Conservation (phyloP, 2,888 invertebrate genomes). For the Meta bourneti region DNA sequence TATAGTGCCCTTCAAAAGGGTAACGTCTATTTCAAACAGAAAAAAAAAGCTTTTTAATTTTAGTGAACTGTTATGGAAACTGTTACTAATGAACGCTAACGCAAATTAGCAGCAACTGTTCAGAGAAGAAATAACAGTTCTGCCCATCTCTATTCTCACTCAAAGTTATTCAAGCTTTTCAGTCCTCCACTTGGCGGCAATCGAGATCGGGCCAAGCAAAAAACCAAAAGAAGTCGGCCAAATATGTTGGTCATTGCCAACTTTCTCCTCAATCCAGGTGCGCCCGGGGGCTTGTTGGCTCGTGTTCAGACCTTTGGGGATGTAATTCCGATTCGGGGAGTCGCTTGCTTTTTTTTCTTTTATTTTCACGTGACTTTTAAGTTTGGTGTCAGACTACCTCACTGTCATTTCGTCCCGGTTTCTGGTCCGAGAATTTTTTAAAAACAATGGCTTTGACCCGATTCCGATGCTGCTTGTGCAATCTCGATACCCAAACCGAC, state of each 20-base stretch:
- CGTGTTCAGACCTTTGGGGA: not conserved
- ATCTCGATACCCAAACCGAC: not conserved
- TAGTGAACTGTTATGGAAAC: too few relatives aligned
- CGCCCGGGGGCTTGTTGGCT: slow-evolving; percentile 28
- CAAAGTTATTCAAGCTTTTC: too few relatives aligned
- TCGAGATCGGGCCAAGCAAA: not conserved
- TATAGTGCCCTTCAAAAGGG: too few relatives aligned
- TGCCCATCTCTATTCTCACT: too few relatives aligned
- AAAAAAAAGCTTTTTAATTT: too few relatives aligned
- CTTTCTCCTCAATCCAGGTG: slow-evolving; percentile 48
- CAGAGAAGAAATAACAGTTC: too few relatives aligned
- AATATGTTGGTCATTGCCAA: slow-evolving; percentile 74
- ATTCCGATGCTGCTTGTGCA: slow-evolving; percentile 8
- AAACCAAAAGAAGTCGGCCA: slow-evolving; percentile 51
- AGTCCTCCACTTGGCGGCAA: too few relatives aligned
- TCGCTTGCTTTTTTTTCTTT: slow-evolving; percentile 10
- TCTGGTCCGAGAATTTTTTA: slow-evolving; percentile 3
- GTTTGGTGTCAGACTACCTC: slow-evolving; percentile 34
- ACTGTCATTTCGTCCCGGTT: slow-evolving; percentile 16
- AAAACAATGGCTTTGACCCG: slow-evolving; percentile 48
- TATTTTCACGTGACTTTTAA: slow-evolving; percentile 16
- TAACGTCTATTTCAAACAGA: too few relatives aligned
- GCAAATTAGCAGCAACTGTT: too few relatives aligned
- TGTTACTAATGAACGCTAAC: too few relatives aligned
- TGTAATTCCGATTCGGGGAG: not conserved